phyloP scores from a whole-genome alignment of 2,113 vertebrate species.

The Apus apus region DNA sequence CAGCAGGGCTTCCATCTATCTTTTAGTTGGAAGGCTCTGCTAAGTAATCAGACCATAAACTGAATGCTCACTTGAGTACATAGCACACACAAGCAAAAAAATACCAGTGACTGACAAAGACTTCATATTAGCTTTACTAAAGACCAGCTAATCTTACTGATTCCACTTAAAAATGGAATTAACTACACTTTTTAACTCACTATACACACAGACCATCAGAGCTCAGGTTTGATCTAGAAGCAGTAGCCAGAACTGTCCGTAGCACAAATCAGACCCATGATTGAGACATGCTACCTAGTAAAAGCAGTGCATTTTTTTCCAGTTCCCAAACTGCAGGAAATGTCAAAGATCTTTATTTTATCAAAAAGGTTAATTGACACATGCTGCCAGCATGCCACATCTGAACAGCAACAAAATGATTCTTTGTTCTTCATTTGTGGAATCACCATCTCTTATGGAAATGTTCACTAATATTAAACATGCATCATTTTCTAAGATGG shows the following conservation, averaged over 20 bases:
- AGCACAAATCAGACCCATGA: background rate
- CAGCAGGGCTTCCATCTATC: background rate
- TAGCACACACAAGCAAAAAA: background rate
- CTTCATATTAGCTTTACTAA: background rate
- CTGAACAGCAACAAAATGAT: background rate
- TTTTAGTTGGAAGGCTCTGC: background rate
- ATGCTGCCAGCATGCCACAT: rapidly evolving
- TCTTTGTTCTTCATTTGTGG: background rate
- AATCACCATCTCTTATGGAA: background rate
- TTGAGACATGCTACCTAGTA: background rate
- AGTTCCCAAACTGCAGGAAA: background rate
- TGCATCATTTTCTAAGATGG: background rate
- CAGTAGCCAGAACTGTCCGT: background rate
- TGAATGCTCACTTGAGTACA: background rate
- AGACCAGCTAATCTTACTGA: rapidly evolving
- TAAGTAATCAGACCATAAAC: background rate
- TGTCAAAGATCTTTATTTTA: background rate
- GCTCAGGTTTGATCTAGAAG: background rate
- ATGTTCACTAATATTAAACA: background rate
- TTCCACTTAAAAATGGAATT: background rate
- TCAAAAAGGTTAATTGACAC: background rate
- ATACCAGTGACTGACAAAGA: background rate
- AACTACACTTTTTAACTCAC: background rate
- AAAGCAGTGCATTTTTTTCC: background rate
- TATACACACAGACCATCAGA: background rate